Conservation (phyloP, 1,140 invertebrate genomes). For the Eupeodes corollae region DNA sequence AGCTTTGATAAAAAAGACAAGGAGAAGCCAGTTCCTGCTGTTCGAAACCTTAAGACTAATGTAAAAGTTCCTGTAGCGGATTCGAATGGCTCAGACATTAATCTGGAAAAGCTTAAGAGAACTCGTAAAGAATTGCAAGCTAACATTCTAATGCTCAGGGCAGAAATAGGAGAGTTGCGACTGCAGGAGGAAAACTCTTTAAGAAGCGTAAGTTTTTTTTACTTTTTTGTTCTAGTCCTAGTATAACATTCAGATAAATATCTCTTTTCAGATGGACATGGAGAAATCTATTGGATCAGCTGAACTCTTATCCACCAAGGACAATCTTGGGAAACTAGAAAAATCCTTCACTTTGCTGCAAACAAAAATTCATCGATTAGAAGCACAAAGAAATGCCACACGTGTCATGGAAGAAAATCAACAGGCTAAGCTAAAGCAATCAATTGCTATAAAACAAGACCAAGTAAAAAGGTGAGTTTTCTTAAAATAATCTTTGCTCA, state of each 20-base stretch:
- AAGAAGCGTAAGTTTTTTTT: slow-evolving; percentile 39
- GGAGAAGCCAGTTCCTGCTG: slow-evolving; percentile 27
- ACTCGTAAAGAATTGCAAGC: neutral
- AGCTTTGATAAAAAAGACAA: too few species aligned
- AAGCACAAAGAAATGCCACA: slow-evolving; percentile 34
- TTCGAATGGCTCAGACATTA: neutral
- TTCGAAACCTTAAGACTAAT: slow-evolving; percentile 7
- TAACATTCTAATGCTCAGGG: slow-evolving; percentile 37
- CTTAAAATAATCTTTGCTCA: neutral
- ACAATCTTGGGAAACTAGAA: slow-evolving; percentile 62
- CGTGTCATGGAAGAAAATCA: slow-evolving; percentile 36
- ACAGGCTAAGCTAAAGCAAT: slow-evolving; percentile 34
- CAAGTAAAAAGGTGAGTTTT: slow-evolving; percentile 25
- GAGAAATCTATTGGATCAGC: slow-evolving; percentile 71
- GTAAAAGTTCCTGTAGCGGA: neutral
- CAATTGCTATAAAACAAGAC: slow-evolving; percentile 36
- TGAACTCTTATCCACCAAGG: slow-evolving; percentile 65
- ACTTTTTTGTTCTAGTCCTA: neutral
- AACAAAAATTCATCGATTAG: slow-evolving; percentile 27
- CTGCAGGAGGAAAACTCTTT: slow-evolving; percentile 49
- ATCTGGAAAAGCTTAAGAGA: slow-evolving; percentile 5
- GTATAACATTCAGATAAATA: neutral
- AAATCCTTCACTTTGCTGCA: slow-evolving; percentile 49
- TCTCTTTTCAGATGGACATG: slow-evolving; percentile 58
- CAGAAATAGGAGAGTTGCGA: slow-evolving; percentile 47